Base-by-base conservation (phyloP, 2,797 vertebrate species). In the Rhabdomys pumilio region DNA sequence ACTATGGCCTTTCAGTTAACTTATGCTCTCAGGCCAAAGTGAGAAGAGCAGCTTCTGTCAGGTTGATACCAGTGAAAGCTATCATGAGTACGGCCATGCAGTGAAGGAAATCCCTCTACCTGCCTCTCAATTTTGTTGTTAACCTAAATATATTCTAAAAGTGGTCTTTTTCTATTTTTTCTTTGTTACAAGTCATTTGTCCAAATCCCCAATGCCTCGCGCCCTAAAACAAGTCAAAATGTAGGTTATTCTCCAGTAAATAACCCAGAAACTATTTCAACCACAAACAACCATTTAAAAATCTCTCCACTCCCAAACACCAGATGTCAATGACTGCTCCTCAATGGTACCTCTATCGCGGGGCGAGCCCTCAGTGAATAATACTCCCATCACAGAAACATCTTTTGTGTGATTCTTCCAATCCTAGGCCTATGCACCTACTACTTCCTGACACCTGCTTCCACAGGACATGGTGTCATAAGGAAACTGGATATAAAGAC, bases 401-500 rank as follows among this genome's bases (percentile, higher is more conserved):
- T 34, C 94, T 72, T 88, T 85, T 90, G 50, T 76, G 61, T 83
- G 89, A 91, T 85, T 93, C 96, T 96, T 94, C 76, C 95, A 88
- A 85, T 89, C n/a, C 92, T 81, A 77, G 38, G 91, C 94, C 94
- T 97, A 96, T 73, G 97, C 89, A 97, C 92, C 96, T 97, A 97
- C 89, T 96, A 97, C 97, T 98, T 97, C 97, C 97, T 85, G 95
- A 97, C 98, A 91, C 92, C 93, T 85, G 92, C 94, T 98, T 98
- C 97, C 85, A 97, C 84, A 94, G 93, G 96, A 93, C 91, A 81
- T 86, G 94, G 93, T 96, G 89, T 97, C 97, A 97, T 97, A 98
- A 98, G 97, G 84, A 97, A 93, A 97, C 94, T 96, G 38, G 96
- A 96, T 98, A 97, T 96, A 98, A 98, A 98, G 97, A 97, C 80